Percentiles rank a stretch among this genome's conserved stretches.
phyloP scores from a whole-genome alignment of 2,797 vertebrate genomes.

The Schizopygopsis pylzovi region DNA sequence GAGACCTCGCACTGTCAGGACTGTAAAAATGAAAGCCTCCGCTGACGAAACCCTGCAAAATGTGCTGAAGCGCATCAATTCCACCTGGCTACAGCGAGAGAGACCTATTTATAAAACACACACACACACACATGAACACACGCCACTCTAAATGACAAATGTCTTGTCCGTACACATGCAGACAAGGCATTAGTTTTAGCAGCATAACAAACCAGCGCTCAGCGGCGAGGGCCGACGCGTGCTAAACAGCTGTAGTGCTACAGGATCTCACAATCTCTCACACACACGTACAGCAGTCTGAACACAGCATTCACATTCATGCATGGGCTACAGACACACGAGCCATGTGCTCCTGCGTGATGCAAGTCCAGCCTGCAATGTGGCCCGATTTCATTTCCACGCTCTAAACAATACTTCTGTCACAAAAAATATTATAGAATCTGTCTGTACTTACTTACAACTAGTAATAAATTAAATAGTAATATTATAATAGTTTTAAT shows the following conservation, averaged over 20 bases:
- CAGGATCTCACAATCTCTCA: constrained; percentile 14
- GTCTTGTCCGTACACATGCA: constrained; percentile 57
- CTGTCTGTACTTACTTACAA: background rate
- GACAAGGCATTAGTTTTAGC: constrained; percentile 78
- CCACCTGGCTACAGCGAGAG: constrained; percentile 81
- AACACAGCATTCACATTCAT: background rate
- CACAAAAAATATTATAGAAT: background rate
- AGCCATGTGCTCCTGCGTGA: background rate
- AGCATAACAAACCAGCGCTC: constrained; percentile 67
- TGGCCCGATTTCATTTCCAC: background rate
- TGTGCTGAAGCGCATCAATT: constrained; percentile 82
- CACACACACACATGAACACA: constrained; percentile 59
- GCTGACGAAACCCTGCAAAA: constrained; percentile 72
- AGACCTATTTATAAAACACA: constrained; percentile 77
- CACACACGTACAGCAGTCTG: background rate
- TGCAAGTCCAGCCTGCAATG: background rate
- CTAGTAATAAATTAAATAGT: background rate
- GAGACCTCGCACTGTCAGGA: constrained; percentile 78
- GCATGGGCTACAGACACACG: background rate
- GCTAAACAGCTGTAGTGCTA: constrained; percentile 23
- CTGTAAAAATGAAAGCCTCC: constrained; percentile 80
- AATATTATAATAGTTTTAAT: background rate
- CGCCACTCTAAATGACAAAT: constrained; percentile 53
- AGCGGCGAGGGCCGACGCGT: background rate
- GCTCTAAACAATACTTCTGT: background rate